phyloP scores from a whole-genome alignment of 1,140 invertebrate genomes.

The Aphaenogaster ashmeadi region DNA sequence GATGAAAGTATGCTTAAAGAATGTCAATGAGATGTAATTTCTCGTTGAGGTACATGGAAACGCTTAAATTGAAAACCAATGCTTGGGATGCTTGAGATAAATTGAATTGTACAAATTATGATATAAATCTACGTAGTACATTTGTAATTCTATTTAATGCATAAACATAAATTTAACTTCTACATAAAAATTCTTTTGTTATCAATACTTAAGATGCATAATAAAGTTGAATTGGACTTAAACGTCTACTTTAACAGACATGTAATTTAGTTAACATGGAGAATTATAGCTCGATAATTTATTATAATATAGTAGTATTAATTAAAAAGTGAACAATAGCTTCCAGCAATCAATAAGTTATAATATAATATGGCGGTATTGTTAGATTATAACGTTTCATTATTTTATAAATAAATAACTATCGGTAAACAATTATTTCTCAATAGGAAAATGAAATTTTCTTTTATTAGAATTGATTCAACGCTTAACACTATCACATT shows the following conservation, averaged over 20 bases:
- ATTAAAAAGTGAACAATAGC: constrained; percentile 11
- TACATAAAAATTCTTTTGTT: constrained; percentile 5
- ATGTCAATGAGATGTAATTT: constrained; percentile 1
- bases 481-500: background rate
- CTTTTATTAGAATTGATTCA: background rate
- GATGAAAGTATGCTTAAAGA: background rate
- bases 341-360: constrained; percentile 20
- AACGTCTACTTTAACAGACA: background rate
- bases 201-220: constrained; percentile 10
- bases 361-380: background rate
- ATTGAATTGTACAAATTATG: constrained; percentile 14
- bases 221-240: constrained; percentile 16
- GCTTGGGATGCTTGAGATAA: background rate
- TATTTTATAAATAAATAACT: constrained; percentile 37
- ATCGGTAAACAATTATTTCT: background rate
- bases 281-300: background rate
- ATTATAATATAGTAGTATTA: background rate
- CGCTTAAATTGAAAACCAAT: background rate
- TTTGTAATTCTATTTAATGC: constrained; percentile 16
- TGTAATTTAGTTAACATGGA: background rate
- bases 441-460: background rate
- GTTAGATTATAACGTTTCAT: background rate
- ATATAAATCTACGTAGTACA: constrained; percentile 1
- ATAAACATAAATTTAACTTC: constrained; percentile 2
- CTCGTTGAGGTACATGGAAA: background rate